These are phyloP conservation scores for Mirounga angustirostris DNA, from an alignment of 2,113 vertebrate genomes.

Conservation along the genomic window DNA sequence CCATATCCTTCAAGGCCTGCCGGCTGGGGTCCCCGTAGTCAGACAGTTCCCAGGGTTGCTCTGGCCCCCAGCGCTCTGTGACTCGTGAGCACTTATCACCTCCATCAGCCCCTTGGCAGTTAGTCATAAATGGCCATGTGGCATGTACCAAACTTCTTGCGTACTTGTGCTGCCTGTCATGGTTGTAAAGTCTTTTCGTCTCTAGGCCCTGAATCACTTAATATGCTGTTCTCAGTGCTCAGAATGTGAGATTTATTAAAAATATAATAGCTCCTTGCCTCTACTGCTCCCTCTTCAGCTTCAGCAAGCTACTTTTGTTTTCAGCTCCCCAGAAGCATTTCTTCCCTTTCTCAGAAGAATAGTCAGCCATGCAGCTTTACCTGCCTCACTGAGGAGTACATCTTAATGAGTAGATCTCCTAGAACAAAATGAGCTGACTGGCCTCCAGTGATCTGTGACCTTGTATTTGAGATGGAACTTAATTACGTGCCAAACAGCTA, in stretches of 20 bases:
- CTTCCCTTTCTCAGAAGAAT: neutral
- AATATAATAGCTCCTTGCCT: neutral
- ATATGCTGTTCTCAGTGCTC: neutral
- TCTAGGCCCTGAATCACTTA: neutral
- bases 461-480: neutral
- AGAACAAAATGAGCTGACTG: neutral
- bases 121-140: neutral
- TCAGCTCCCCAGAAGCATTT: neutral
- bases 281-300: neutral
- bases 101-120: neutral
- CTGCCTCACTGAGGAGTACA: neutral
- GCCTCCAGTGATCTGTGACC: neutral
- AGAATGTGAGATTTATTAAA: neutral
- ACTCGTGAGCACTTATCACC: neutral
- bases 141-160: neutral
- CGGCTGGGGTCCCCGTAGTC: rapidly evolving
- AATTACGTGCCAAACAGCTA: neutral
- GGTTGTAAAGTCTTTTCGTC: neutral
- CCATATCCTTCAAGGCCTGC: neutral
- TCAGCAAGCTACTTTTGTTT: neutral
- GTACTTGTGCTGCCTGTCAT: neutral
- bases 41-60: neutral
- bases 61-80: neutral
- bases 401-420: neutral
- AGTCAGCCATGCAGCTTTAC: neutral